Evolutionary conservation across 2,797 vertebrate genomes (phyloP), one percentile per base, ranked within the genome.

Genomic region (Acipenser oxyrinchus): DNA sequence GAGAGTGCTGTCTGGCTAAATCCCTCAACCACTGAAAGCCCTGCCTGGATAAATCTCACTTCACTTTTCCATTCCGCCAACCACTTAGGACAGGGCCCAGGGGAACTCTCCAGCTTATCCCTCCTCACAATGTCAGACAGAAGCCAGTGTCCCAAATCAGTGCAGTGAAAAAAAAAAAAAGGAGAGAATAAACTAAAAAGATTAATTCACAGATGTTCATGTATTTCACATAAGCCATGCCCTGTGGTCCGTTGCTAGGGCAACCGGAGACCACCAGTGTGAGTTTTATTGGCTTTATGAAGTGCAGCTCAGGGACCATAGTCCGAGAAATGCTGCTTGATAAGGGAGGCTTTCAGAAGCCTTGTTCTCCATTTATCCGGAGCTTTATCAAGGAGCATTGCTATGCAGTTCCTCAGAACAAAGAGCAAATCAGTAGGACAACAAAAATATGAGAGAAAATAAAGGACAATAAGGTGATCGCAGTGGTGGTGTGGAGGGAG

Each of bases 211-310:
- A 93, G 92, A 93, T 93, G 89, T 92, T 92, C 89, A 89, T 88
- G 86, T 89, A 87, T 90, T 90, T 90, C 90, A 92, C 88, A 93
- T 83, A 90, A 82, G 88, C 84, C 82, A 84, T 91, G 89, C 85
- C 91, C 92, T 84, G 86, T 89, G 89, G 90, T 89, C 88, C 1
- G 94, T 96, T 95, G 92, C 93, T 91, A 93, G 87, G 93, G 93
- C 86, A 95, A 97, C 94, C 0, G 75, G 82, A 89, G 92, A 95
- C 93, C 93, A 93, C 92, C 91, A 86, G 92, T 69, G 83, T 1
- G 85, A 63, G 72, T 83, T 91, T 93, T 91, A 92, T 90, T 92
- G 91, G 91, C 91, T 93, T 92, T 90, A 94, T 91, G 89, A 92
- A 94, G 87, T 88, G 84, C 81, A 68, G 93, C 90, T 92, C 77